Conservation (phyloP, 2,113 vertebrate genomes). For the Lasiurus borealis region DNA sequence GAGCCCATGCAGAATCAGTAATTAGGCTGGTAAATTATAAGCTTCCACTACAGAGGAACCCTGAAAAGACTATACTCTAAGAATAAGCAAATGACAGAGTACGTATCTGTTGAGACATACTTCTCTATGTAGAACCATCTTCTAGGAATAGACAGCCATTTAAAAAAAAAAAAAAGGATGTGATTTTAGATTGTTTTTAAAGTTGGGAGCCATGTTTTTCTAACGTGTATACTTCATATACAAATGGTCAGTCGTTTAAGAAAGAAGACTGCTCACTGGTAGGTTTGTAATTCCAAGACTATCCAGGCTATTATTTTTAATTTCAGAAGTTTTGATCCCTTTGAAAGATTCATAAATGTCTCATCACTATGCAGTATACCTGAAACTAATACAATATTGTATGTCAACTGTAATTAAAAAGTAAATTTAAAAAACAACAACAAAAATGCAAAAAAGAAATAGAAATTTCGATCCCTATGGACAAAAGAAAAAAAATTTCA, state of each 20-base stretch:
- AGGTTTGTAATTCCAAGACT: conserved; percentile 15
- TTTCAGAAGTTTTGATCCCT: conserved; percentile 40
- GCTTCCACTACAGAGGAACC: neutral
- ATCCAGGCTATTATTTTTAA: neutral
- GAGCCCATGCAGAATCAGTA: neutral
- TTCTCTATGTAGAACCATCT: conserved; percentile 1
- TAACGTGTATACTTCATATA: neutral
- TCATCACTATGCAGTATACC: neutral
- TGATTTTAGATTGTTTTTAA: conserved; percentile 57
- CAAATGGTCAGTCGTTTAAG: conserved; percentile 10
- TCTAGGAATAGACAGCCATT: neutral
- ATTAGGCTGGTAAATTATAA: conserved; percentile 50
- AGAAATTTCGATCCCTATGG: neutral
- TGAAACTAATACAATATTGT: neutral
- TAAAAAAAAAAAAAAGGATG: neutral
- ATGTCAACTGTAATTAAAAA: neutral
- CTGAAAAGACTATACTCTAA: neutral
- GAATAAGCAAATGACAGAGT: conserved; percentile 2
- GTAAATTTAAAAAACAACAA: neutral
- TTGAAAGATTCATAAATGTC: neutral
- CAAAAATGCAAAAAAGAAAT: neutral
- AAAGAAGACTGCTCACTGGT: neutral
- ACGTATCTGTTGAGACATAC: neutral
- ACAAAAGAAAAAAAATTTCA: neutral
- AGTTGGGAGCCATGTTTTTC: neutral